Base-by-base conservation (phyloP, 2,888 invertebrate genomes). In the Cheilosia urbana region DNA sequence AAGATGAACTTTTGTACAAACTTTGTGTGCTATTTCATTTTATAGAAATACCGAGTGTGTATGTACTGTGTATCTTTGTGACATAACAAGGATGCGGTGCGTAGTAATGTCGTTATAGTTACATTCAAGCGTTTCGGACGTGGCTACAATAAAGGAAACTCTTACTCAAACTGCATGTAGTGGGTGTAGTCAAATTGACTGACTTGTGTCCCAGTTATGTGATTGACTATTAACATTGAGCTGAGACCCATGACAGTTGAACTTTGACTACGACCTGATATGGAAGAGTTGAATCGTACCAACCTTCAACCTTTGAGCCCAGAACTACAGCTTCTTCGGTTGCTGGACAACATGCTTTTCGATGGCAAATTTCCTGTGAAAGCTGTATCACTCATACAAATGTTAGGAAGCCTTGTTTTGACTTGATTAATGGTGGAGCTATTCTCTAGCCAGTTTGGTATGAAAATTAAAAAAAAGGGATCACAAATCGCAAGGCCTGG, bases 1-100 rank as follows among this genome's bases (percentile, higher is more conserved):
- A 27, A 21, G 60, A 51, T 37, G 55, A 55, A 68, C 42, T 73
- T 53, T 73, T 47, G 42, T 27, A 24, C 40, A 6, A 42, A 60
- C 30, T n/a, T 34, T 2, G 17, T 7, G 17, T 34, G 55, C 13
- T n/a, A 17, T 34, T 55, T 13, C 9, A 2, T 34, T 55, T 34
- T 4, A 1, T 3, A 37, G 37, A 37, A 37, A 9, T 11, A 55
- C 11, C 11, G 15, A 27, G n/a, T n/a, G 51, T 24, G 24, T n/a
- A n/a, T 24, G 24, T 24, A 24, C 24, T 24, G 24, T 53, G 51
- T 24, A 6, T 53, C 24, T 9, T 17, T 17, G 7, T 3, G 15
- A 7, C 42, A n/a, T 2, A 7, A 19, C 17, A 9, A 19, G 17
- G 17, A 17, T 17, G 9, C 17, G 17, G 9, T 19, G 17, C 9